Base-by-base conservation (phyloP, 2,113 vertebrate genomes). In the Prietella phreatophila region DNA sequence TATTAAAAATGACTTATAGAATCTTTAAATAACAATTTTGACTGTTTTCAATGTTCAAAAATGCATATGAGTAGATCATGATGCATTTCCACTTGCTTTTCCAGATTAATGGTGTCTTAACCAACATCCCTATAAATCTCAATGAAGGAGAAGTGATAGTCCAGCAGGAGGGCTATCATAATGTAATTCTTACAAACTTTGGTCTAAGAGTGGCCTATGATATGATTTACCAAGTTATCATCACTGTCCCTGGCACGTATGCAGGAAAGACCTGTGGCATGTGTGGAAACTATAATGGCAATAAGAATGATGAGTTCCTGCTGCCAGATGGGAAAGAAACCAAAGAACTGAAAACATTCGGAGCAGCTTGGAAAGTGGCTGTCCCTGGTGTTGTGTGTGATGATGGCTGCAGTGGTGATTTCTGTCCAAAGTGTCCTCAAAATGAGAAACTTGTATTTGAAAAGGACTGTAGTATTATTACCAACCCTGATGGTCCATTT, bases 231-330 rank as follows among this genome's bases (percentile, higher is more conserved):
- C 89, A 91, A 2, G 85, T 94, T 20, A 88, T 69, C 2, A 67
- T 93, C 69, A 92, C 87, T 0, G 91, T 94, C 42, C 93, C 94
- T 0, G 87, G 91, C 30, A 94, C 69, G 75, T 95, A 94, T 81
- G 20, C 8, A 0, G 91, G 86, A 42, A 92, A 85, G 83, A 88
- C 94, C 4, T 92, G 93, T 10, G 94, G 94, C 2, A 86, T 95
- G 19, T 95, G 94, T 36, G 94, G 94, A 14, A 94, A 93, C 75
- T 94, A 89, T 82, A 94, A 94, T 30, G 84, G 84, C 1, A 27
- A 93, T 30, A 80, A 53, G 61, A 42, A 83, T 0, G 87, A 92
- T 20, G 92, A 94, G 0, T 90, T 91, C 42, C 85, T 87, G 65
- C 85, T 93, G 69, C 92, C 89, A 0, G 58, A 89, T 36, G 92